Conservation (phyloP, 2,113 vertebrate species). For the Phylloscopus whistleri region DNA sequence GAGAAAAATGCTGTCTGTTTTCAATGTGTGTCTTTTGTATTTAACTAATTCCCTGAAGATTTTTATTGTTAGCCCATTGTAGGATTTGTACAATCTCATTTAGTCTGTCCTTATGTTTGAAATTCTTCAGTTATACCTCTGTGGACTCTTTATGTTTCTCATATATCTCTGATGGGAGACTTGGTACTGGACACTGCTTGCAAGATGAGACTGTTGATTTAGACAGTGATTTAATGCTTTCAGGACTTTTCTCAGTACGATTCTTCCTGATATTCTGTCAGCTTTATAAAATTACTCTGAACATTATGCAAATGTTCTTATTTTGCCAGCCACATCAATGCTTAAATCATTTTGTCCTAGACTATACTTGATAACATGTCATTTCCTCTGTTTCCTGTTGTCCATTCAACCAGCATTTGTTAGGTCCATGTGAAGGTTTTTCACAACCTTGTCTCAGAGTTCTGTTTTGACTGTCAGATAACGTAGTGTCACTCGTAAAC, state of each 20-base stretch:
- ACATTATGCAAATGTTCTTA: background rate
- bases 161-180: background rate
- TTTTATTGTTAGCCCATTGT: constrained; percentile 16
- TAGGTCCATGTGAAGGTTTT: background rate
- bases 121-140: background rate
- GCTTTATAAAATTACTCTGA: background rate
- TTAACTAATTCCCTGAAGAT: constrained; percentile 22
- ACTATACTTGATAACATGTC: background rate
- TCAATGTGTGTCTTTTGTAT: background rate
- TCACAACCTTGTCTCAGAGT: background rate
- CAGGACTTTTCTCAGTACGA: background rate
- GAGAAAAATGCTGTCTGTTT: background rate
- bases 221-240: background rate
- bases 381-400: background rate
- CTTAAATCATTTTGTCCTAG: background rate
- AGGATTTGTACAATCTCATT: constrained; percentile 19
- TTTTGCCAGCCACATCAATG: constrained; percentile 1
- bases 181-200: background rate
- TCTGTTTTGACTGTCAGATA: constrained; percentile 28
- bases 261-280: background rate
- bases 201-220: constrained; percentile 6
- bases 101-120: background rate
- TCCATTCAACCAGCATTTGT: background rate
- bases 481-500: background rate
- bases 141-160: background rate